Evolutionary conservation across 2,113 vertebrate species (phyloP), one percentile per base, ranked within the genome.

Genomic region (Dunckerocampus dactyliophorus): DNA sequence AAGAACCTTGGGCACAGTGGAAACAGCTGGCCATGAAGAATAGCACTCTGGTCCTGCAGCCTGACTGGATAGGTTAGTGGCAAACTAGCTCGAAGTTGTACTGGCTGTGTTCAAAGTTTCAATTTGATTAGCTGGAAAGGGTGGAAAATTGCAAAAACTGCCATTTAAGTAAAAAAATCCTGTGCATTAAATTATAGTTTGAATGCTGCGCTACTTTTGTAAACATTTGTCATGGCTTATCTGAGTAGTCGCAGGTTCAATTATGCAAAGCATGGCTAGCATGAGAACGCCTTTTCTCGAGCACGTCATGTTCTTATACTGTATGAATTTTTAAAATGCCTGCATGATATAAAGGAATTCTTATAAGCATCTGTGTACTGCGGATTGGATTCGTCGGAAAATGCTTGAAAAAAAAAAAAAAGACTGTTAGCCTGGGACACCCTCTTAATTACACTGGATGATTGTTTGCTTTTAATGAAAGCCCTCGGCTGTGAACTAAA

Each of bases 231-330:
- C 3, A 34, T 37, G 50, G 8, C n/a, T 54, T 54, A n/a, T 50
- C 15, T 49, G 19, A n/a, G 9, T 39, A 37, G 20, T 49, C n/a
- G 39, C 21, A 39, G 46, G 37, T 59, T 48, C 28, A 34, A 14
- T 24, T 20, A 20, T 57, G 31, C 51, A 65, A 56, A 61, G 28
- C 15, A 45, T 60, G 24, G 47, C n/a, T 8, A 61, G 58, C n/a
- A 19, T 52, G 17, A 72, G 6, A 63, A 46, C 60, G 53, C 63
- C 49, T 60, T 55, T 21, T 53, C 65, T 16, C 5, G 15, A 55
- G 54, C 46, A 16, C 28, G 13, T 55, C 16, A 47, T 57, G 8
- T 63, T 15, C n/a, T 2, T 42, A 37, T 60, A 54, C 11, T 12
- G 20, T 4, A 55, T 19, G 12, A 14, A 56, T 55, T 39, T 55